These are phyloP conservation scores for Drosophila ironensis DNA, from an alignment of 1,140 invertebrate genomes.

Conservation along the genomic window DNA sequence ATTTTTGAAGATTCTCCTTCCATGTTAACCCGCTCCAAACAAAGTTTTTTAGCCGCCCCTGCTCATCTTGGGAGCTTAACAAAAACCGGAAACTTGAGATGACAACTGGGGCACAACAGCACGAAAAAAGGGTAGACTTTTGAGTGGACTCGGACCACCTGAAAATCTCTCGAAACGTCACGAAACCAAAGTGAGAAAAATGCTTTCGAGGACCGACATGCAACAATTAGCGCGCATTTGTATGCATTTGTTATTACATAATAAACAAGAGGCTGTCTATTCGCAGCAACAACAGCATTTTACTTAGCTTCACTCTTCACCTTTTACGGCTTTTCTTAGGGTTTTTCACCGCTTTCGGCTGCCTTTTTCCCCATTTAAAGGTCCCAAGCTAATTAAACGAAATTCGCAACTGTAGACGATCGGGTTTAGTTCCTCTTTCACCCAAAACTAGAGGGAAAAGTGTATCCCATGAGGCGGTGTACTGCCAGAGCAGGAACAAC, in stretches of 20 bases:
- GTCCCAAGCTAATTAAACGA: slow-evolving; percentile 37
- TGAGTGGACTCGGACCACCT: slow-evolving; percentile 38
- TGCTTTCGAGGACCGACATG: slow-evolving; percentile 36
- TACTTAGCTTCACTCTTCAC: neutral
- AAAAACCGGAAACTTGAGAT: slow-evolving; percentile 37
- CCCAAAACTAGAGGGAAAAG: slow-evolving; percentile 17
- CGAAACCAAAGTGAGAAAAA: slow-evolving; percentile 20
- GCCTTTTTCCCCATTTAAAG: slow-evolving; percentile 5
- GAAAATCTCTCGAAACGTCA: slow-evolving; percentile 27
- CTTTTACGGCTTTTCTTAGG: neutral
- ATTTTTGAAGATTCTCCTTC: too few relatives aligned
- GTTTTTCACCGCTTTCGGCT: too few relatives aligned
- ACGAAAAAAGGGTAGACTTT: slow-evolving; percentile 11
- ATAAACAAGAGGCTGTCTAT: slow-evolving; percentile 39
- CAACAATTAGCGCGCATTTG: slow-evolving; percentile 53
- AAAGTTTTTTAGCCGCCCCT: neutral
- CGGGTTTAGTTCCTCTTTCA: slow-evolving; percentile 28
- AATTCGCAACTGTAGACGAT: slow-evolving; percentile 27
- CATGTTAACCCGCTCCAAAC: too few relatives aligned
- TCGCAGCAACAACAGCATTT: neutral
- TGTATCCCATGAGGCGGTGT: slow-evolving; percentile 38
- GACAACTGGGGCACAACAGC: slow-evolving; percentile 14
- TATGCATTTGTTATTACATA: slow-evolving; percentile 60
- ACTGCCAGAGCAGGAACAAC: too few relatives aligned
- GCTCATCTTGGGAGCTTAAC: slow-evolving; percentile 15